phyloP scores from a whole-genome alignment of 2,888 invertebrate species.

The Spilarctia lutea region DNA sequence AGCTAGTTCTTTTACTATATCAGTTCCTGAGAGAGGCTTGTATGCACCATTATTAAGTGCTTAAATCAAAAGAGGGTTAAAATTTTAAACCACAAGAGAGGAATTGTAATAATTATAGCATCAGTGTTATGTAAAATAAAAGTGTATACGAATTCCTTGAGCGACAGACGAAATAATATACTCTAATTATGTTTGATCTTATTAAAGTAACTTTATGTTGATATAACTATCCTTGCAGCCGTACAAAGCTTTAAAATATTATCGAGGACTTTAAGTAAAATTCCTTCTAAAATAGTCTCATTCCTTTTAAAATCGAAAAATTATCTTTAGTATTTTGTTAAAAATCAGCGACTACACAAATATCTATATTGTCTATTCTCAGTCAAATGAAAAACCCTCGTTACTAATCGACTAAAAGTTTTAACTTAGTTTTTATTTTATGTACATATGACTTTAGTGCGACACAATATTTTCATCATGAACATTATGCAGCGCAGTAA shows the following conservation, averaged over 20 bases:
- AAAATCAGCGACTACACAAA: constrained; percentile 26
- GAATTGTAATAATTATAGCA: neutral
- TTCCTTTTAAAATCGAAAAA: constrained; percentile 22
- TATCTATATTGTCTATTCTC: constrained; percentile 27
- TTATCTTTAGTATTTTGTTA: constrained; percentile 30
- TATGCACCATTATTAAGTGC: neutral
- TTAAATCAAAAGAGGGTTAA: neutral
- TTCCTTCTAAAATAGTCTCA: too few species aligned
- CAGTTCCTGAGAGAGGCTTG: neutral
- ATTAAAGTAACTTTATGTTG: neutral
- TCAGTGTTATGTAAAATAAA: neutral
- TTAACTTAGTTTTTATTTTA: constrained; percentile 17
- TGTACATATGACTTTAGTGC: constrained; percentile 35
- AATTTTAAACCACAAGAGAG: neutral
- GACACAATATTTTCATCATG: constrained; percentile 63
- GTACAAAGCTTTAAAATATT: neutral
- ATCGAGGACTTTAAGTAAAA: neutral
- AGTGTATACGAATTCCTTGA: neutral
- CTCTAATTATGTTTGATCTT: neutral
- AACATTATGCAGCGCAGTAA: constrained; percentile 73
- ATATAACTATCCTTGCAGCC: neutral
- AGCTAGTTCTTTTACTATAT: neutral
- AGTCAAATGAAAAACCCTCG: constrained; percentile 20
- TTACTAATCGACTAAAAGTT: constrained; percentile 24
- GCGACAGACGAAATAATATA: neutral